These are phyloP conservation scores for Dryocosmus kuriphilus DNA, from an alignment of 2,888 invertebrate species.

Conservation along the genomic window DNA sequence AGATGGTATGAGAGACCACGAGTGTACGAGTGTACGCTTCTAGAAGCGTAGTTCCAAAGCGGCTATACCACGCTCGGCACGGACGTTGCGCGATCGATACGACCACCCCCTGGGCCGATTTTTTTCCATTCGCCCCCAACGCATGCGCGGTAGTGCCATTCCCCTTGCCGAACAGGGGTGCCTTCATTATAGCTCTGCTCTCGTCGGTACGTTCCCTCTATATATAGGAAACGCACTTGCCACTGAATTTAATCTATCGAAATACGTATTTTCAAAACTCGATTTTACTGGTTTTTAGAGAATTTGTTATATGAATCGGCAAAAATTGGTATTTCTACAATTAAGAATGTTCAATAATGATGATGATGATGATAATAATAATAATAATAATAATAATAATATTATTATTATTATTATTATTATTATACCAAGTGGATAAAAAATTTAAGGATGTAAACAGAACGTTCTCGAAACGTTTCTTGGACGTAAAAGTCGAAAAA, in stretches of 20 bases:
- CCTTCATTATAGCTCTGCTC: conserved; percentile 64
- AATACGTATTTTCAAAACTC: neutral
- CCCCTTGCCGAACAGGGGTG: conserved; percentile 62
- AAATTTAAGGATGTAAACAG: no score
- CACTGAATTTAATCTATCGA: conserved; percentile 2
- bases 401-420: no score
- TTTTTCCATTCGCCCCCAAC: conserved; percentile 77
- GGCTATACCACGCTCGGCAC: conserved; percentile 79
- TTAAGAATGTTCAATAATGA: neutral
- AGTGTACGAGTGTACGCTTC: conserved; percentile 48
- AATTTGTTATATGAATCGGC: neutral
- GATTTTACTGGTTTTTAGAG: neutral
- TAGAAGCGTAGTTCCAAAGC: conserved; percentile 64
- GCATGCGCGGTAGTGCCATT: conserved; percentile 53
- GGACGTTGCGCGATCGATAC: conserved; percentile 74
- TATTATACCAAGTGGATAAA: no score
- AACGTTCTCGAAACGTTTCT: no score
- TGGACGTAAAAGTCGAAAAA: no score
- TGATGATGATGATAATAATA: no score
- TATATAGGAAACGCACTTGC: conserved; percentile 15
- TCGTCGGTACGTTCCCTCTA: conserved; percentile 45
- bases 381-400: no score
- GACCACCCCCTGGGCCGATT: conserved; percentile 79
- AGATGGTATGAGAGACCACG: conserved; percentile 48
- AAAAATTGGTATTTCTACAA: neutral